These are phyloP conservation scores for Psammodynastes pulverulentus DNA, from an alignment of 2,113 vertebrate species.

Conservation along the genomic window DNA sequence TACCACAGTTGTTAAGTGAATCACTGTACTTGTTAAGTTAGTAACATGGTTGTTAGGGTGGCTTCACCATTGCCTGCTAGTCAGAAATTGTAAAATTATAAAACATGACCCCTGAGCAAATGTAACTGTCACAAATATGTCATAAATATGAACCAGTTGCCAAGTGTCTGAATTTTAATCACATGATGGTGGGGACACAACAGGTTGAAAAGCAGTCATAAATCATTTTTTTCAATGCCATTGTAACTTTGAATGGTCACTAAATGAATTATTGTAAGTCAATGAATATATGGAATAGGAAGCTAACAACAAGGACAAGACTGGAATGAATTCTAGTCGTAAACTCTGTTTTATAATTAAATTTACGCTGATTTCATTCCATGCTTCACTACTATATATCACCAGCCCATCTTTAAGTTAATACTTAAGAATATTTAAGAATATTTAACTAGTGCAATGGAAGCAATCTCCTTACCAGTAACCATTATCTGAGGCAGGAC, in stretches of 20 bases:
- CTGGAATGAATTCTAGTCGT: neutral
- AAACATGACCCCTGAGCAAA: neutral
- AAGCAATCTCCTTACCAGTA: conserved; percentile 81
- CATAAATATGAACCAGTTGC: neutral
- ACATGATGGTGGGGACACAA: neutral
- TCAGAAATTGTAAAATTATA: neutral
- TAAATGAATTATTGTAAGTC: neutral
- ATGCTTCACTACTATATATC: neutral
- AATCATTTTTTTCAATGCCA: neutral
- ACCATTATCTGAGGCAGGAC: conserved; percentile 78
- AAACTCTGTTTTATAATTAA: neutral
- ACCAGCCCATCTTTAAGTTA: neutral
- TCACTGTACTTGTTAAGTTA: neutral
- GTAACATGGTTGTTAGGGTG: neutral
- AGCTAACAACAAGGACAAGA: neutral
- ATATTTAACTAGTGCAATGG: neutral
- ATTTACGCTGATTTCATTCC: neutral
- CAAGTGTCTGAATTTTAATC: neutral
- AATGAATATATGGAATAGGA: neutral
- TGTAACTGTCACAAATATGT: neutral
- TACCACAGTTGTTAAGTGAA: neutral
- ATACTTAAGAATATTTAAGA: neutral
- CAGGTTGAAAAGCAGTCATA: neutral
- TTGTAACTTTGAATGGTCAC: neutral
- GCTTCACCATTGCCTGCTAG: neutral